Evolutionary conservation across 2,888 invertebrate species (phyloP), one percentile per base, ranked within the genome.

Genomic region (Anodontia alba): DNA sequence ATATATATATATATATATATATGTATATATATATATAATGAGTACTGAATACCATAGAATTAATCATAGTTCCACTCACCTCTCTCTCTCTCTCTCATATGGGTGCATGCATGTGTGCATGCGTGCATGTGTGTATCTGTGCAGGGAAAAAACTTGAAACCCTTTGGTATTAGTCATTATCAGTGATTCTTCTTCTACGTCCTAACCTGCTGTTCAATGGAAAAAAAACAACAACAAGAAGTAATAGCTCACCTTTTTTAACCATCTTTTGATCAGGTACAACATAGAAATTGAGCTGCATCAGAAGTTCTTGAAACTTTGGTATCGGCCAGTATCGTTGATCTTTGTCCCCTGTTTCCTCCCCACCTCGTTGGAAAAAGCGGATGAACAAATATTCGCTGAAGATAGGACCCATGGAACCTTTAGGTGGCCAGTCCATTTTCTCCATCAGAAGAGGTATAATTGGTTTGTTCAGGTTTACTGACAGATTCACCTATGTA

Each of bases 381-480:
- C 92, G 79, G 68, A 94, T 91, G 79, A 90, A 94, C 31, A 94
- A 83, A 80, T 92, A 93, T 77, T 94, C 93, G 70, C 93, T 92
- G 84, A 94, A 92, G 29, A 94, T 92, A 5, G 94, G 94, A n/a
- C 94, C 94, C 93, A 94, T 93, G 15, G 92, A 88, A 8, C 94
- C 94, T 38, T 87, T 81, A 8, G 94, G 94, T 17, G 94, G 94
- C 94, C 94, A 94, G 17, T 83, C 54, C 89, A 91, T 91, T 76
- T 90, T 90, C 86, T 94, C 94, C 89, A 94, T 90, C 75, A 93
- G 83, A 38, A 94, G 85, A 1, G 94, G 94, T 66, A 94, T 93
- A 36, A 94, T 90, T 1, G 93, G 92, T 69, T 94, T 93, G 43
- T 90, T 90, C 36, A 93, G 81, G 49, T 85, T 92, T 2, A 93